Base-by-base conservation (phyloP, 1,140 invertebrate genomes). In the Hyposmocoma kahamanoa region DNA sequence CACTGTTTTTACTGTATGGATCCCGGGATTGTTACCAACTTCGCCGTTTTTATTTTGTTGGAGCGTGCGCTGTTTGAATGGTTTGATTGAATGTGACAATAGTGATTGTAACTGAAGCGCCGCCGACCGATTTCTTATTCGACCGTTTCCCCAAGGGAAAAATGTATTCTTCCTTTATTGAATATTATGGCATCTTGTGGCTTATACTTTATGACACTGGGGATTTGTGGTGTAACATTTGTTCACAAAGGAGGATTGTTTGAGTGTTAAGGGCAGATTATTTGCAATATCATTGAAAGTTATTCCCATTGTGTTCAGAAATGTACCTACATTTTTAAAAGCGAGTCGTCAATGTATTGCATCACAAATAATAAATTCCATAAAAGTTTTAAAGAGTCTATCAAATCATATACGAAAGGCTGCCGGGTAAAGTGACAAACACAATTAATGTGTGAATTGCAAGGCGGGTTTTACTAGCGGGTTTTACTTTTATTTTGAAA, bases 81-180 rank as follows among this genome's bases (percentile, higher is more conserved):
- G 61, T 73, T 72, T 78, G 74, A 81, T 81, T 78, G 74, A 78
- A 81, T 78, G 77, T 72, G 74, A 78, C 77, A 76, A 69, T 75
- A 59, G 67, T 68, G 59, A 76, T 74, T 70, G 68, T 78, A 63
- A 74, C 56, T 38, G 57, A 62, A 46, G 49, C 52, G 53, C 56
- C 55, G 53, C 53, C 60, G 56, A 43, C 41, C 20, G 53, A 22
- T 57, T 48, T 48, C 32, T 45, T 46, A 38, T 46, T 46, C 46
- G 51, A 41, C 36, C 22, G 18, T 18, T 28, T n/a, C 15, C 30
- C 24, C n/a, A n/a, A 19, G 4, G 3, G 22, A 28, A 17, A 5
- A 6, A 36, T 36, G n/a, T n/a, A 15, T 36, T 36, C 15, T 36
- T 6, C 18, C 32, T 36, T 36, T 36, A 36, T 36, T 36, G 32